Conservation (phyloP, 2,113 vertebrate species). For the Triplophysa rosa region DNA sequence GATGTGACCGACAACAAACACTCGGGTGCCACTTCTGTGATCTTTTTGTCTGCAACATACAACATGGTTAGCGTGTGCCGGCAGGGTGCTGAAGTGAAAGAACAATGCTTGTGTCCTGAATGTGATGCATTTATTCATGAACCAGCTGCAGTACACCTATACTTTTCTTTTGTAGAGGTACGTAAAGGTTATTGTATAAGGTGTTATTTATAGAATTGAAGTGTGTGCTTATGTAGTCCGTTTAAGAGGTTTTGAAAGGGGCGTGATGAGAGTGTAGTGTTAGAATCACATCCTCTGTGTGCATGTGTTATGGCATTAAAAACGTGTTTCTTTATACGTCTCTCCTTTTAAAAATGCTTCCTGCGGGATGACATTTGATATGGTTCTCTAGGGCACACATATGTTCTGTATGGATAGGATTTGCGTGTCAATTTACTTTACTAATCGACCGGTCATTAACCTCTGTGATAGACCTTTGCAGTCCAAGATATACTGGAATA, state of each 20-base stretch:
- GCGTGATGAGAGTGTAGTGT: neutral
- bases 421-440: neutral
- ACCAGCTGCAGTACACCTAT: neutral
- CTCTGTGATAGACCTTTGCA: too few relatives aligned
- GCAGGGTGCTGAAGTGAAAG: conserved; percentile 8
- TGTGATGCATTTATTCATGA: conserved; percentile 1
- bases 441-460: neutral
- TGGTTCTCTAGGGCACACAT: neutral
- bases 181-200: neutral
- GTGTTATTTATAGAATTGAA: neutral
- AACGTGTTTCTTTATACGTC: conserved; percentile 5
- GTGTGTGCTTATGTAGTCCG: neutral
- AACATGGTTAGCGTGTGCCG: neutral
- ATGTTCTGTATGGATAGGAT: neutral
- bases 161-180: too few relatives aligned
- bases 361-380: neutral
- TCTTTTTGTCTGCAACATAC: neutral
- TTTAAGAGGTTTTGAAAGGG: neutral
- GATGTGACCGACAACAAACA: conserved; percentile 1
- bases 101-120: conserved; percentile 44
- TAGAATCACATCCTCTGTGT: neutral
- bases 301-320: conserved; percentile 30
- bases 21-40: neutral
- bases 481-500: too few relatives aligned
- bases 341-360: conserved; percentile 22